Base-by-base conservation (phyloP, 1,140 invertebrate genomes). In the Dendroctonus valens region DNA sequence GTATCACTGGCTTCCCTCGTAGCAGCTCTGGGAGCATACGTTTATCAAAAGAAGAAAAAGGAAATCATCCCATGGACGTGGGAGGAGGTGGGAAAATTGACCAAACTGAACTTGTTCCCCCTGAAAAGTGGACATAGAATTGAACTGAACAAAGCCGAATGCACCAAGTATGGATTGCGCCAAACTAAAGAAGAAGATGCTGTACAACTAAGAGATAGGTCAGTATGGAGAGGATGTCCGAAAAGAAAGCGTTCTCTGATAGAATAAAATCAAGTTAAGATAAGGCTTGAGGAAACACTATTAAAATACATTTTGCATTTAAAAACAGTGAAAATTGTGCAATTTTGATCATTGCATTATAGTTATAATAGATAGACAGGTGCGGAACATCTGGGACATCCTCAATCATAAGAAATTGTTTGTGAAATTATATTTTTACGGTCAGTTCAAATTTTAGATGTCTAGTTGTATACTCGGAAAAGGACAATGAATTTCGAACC, bases 61-160 rank as follows among this genome's bases (percentile, higher is more conserved):
- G 52, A 68, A 53, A 58, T 67, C 5, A 60, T 71, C 11, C 70
- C 70, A 8, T 66, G 63, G 64, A 50, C 50, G 41, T 79, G 78
- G 78, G 72, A 72, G 44, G 55, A 67, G 52, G 72, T 78, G 7
- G 78, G 75, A 5, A 72, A 61, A 53, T 46, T 79, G 0, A 71
- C 61, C 2, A 69, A 75, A 26, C 49, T 79, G 11, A 68, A 71
- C 41, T 38, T 79, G 7, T 78, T 75, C 66, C 78, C 78, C 0
- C 60, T 79, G 62, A 79, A 79, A 58, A 77, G 77, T 52, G 77
- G 76, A 9, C 69, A 71, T 44, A 42, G 74, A 15, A 66, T 75
- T 7, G 74, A 76, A 52, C 44, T 79, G 9, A 44, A 60, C 42
- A 62, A 60, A 57, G 77, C 74, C 0, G 71, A 75, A 50, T 74